phyloP scores from a whole-genome alignment of 2,888 invertebrate genomes.

The Eledona agricola region DNA sequence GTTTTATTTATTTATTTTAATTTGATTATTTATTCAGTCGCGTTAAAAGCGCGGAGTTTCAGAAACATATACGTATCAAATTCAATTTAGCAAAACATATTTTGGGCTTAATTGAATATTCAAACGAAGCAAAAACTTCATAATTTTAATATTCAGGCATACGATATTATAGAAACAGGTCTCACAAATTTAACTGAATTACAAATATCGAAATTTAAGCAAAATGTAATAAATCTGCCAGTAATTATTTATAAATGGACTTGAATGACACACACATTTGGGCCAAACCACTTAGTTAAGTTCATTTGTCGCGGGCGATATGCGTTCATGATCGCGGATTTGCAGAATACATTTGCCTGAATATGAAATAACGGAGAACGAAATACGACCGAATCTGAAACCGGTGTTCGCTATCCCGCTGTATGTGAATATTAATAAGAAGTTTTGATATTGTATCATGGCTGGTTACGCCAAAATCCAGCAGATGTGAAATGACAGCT shows the following conservation, averaged over 20 bases:
- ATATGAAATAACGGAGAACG: slow-evolving; percentile 22
- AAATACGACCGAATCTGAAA: slow-evolving; percentile 19
- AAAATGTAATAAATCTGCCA: slow-evolving; percentile 4
- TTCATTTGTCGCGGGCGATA: slow-evolving; percentile 19
- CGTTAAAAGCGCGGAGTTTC: too few species aligned
- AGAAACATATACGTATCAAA: too few species aligned
- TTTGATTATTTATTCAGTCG: too few species aligned
- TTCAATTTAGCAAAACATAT: too few species aligned
- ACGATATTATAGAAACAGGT: too few species aligned
- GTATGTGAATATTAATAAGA: slow-evolving; percentile 29
- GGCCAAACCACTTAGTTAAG: slow-evolving; percentile 7
- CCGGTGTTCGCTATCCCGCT: slow-evolving; percentile 14
- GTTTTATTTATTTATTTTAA: too few species aligned
- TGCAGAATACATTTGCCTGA: slow-evolving; percentile 4
- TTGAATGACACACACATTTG: slow-evolving; percentile 1
- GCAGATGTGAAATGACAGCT: slow-evolving; percentile 23
- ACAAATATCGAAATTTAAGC: background rate
- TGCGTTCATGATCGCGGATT: slow-evolving; percentile 13
- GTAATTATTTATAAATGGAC: slow-evolving; percentile 9
- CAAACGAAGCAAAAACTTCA: too few species aligned
- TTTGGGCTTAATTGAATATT: too few species aligned
- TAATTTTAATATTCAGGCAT: too few species aligned
- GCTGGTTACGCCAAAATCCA: slow-evolving; percentile 14
- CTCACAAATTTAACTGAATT: background rate
- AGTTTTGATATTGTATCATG: slow-evolving; percentile 25